A percentile compares a stretch with the other conserved stretches of the same genome.
These are phyloP conservation scores for Philereme vetulata DNA, from an alignment of 2,888 invertebrate genomes.

Conservation along the genomic window DNA sequence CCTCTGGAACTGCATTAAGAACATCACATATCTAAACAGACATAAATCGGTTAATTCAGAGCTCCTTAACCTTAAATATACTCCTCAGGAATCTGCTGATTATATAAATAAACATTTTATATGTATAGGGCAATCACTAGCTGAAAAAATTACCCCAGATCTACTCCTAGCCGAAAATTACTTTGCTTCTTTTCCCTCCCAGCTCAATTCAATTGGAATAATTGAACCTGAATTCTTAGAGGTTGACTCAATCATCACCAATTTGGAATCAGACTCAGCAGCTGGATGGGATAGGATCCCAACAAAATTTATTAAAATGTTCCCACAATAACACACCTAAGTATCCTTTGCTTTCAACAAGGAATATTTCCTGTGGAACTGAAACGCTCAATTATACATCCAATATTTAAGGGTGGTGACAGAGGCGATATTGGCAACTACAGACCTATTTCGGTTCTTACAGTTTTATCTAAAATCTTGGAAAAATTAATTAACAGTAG, in stretches of 20 bases:
- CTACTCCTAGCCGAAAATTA: not conserved
- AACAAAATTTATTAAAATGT: too few relatives aligned
- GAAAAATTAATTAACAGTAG: not conserved
- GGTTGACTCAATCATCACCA: not conserved
- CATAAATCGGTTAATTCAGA: not conserved
- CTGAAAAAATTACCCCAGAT: not conserved
- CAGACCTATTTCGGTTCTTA: too few relatives aligned
- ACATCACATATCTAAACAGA: not conserved
- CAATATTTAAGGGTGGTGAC: not conserved
- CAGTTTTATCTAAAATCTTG: too few relatives aligned
- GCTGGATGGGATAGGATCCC: too few relatives aligned
- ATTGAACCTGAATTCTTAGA: not conserved
- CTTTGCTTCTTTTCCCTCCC: not conserved
- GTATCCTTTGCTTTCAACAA: not conserved
- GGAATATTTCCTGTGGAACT: not conserved
- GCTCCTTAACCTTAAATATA: not conserved
- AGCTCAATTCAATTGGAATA: not conserved
- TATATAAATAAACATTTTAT: slow-evolving; percentile 6
- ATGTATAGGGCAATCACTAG: not conserved
- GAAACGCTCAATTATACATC: not conserved
- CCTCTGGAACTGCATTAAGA: not conserved
- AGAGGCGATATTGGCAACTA: too few relatives aligned
- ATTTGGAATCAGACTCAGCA: not conserved
- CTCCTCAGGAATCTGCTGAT: slow-evolving; percentile 4
- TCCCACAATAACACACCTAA: not conserved